phyloP scores from a whole-genome alignment of 1,140 invertebrate species.

The Bombus breviceps region DNA sequence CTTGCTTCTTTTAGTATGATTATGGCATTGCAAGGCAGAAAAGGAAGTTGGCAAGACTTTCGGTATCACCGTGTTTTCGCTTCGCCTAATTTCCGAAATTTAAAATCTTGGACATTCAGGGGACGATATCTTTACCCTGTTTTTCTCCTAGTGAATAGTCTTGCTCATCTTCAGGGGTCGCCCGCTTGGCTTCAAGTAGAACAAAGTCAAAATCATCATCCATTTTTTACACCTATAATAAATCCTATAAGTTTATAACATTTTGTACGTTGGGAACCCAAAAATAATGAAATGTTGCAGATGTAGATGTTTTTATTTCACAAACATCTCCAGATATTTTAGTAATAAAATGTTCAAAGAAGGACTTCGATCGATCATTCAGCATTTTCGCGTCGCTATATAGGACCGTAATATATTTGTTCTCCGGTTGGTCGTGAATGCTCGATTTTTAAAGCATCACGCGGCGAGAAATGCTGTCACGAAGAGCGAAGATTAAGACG shows the following conservation, averaged over 20 bases:
- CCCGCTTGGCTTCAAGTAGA: neutral
- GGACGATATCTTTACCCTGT: neutral
- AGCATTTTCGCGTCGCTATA: neutral
- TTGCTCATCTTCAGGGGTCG: neutral
- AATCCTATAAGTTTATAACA: too few relatives aligned
- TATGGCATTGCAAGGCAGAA: neutral
- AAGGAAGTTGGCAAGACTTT: constrained; percentile 33
- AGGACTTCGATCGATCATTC: neutral
- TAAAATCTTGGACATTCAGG: neutral
- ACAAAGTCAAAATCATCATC: too few relatives aligned
- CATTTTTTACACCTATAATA: too few relatives aligned
- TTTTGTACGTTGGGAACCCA: too few relatives aligned
- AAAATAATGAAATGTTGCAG: neutral
- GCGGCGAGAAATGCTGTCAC: neutral
- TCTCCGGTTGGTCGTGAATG: neutral
- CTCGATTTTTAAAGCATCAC: constrained; percentile 4
- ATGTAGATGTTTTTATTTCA: too few relatives aligned
- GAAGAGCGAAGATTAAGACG: neutral
- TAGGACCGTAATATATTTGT: neutral
- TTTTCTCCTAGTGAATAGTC: neutral
- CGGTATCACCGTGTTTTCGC: constrained; percentile 1
- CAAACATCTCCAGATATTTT: neutral
- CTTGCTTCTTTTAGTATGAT: constrained; percentile 1
- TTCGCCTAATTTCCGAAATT: constrained; percentile 2
- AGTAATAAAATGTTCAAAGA: neutral